These are phyloP conservation scores for Formica aserva DNA, from an alignment of 2,888 invertebrate genomes.

Conservation along the genomic window DNA sequence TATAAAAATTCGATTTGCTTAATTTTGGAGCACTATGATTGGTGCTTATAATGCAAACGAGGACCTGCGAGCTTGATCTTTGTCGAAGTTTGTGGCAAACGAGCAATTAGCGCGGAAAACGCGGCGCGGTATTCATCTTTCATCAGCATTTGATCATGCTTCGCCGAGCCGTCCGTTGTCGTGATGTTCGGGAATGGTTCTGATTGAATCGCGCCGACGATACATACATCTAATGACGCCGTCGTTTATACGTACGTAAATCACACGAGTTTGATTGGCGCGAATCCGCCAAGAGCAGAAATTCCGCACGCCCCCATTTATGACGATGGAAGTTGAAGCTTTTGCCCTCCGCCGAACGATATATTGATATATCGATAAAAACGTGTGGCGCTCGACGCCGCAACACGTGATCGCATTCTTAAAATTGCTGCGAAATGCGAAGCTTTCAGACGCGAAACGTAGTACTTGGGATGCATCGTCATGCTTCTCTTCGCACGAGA, in stretches of 20 bases:
- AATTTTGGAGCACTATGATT: neutral
- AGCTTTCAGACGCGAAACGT: neutral
- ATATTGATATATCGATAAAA: conserved; percentile 41
- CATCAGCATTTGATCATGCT: conserved; percentile 44
- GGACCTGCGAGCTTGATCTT: neutral
- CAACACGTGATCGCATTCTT: conserved; percentile 25
- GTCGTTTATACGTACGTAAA: conserved; percentile 38
- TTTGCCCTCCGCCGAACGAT: neutral
- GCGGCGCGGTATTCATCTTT: conserved; percentile 45
- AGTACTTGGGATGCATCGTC: neutral
- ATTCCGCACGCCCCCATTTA: conserved; percentile 10
- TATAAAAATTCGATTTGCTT: conserved; percentile 5
- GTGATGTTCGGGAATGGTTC: conserved; percentile 37
- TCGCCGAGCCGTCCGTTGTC: conserved; percentile 33
- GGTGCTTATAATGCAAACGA: conserved; percentile 6
- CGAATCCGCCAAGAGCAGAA: conserved; percentile 27
- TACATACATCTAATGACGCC: conserved; percentile 49
- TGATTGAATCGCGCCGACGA: conserved; percentile 54
- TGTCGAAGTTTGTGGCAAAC: conserved; percentile 35
- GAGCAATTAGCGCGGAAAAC: conserved; percentile 46
- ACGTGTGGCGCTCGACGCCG: neutral
- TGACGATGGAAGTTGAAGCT: conserved; percentile 26
- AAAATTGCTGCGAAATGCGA: conserved; percentile 12
- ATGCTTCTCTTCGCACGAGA: neutral
- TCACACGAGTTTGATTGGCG: conserved; percentile 30